Conservation (phyloP, 2,888 invertebrate species). For the Limnephilus rhombicus region DNA sequence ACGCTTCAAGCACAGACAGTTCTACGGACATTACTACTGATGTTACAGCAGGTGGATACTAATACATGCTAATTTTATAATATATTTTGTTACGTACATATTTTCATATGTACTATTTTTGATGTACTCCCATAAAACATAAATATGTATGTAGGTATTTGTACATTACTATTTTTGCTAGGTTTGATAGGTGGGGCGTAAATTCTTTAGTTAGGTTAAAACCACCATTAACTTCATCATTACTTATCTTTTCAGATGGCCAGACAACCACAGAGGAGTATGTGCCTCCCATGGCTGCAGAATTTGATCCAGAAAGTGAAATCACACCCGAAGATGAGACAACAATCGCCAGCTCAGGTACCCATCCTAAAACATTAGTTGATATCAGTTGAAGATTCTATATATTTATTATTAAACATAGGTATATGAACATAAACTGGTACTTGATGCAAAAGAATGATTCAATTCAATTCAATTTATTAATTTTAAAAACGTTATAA, state of each 20-base stretch:
- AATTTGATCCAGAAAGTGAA: conserved; percentile 49
- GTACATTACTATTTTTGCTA: background rate
- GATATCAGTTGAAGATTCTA: background rate
- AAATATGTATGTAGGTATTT: background rate
- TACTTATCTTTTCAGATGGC: conserved; percentile 12
- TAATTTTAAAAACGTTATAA: too few species aligned
- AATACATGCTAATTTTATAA: background rate
- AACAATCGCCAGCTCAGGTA: conserved; percentile 32
- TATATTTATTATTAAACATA: background rate
- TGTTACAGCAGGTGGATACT: conserved; percentile 48
- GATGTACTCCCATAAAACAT: background rate
- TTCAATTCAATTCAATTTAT: too few species aligned
- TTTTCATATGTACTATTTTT: background rate
- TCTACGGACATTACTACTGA: conserved; percentile 59
- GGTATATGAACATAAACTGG: background rate
- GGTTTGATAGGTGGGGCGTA: background rate
- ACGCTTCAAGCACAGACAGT: conserved; percentile 62
- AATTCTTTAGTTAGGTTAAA: background rate
- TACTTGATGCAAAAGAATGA: background rate
- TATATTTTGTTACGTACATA: background rate
- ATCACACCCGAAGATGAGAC: conserved; percentile 22
- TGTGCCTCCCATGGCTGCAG: background rate
- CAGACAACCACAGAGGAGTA: conserved; percentile 40
- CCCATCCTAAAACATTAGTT: background rate
- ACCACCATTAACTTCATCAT: background rate